phyloP scores from a whole-genome alignment of 2,888 invertebrate species.

The Dione vanillae region DNA sequence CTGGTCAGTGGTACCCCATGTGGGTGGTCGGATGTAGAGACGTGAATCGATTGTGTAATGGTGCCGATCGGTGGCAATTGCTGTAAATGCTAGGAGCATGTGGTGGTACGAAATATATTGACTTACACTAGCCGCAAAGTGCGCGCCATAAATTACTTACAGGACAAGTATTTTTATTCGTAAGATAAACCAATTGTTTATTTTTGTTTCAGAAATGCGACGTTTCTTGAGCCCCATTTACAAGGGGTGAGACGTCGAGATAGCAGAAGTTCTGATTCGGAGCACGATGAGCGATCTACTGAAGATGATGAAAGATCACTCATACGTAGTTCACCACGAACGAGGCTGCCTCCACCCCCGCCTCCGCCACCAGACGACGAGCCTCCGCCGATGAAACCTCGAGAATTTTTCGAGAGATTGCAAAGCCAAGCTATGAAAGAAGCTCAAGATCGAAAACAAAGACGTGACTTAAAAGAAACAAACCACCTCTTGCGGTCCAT shows the following conservation, averaged over 20 bases:
- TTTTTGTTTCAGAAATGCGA: conserved; percentile 87
- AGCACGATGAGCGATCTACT: conserved; percentile 79
- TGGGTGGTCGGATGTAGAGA: conserved; percentile 58
- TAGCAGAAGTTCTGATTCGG: conserved; percentile 79
- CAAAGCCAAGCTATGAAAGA: conserved; percentile 81
- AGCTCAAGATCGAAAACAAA: conserved; percentile 68
- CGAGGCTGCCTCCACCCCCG: conserved; percentile 75
- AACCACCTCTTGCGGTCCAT: conserved; percentile 69
- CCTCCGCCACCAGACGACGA: conserved; percentile 78
- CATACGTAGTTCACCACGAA: conserved; percentile 74
- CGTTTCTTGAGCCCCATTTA: conserved; percentile 89
- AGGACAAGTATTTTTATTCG: conserved; percentile 2
- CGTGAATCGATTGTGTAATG: conserved; percentile 63
- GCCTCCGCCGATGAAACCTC: conserved; percentile 81
- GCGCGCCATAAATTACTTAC: conserved; percentile 19
- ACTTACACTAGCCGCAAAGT: conserved; percentile 28
- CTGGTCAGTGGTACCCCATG: conserved; percentile 68
- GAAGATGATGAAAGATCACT: conserved; percentile 78
- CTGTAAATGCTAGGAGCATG: conserved; percentile 37
- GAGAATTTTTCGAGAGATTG: conserved; percentile 82
- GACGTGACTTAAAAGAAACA: conserved; percentile 67
- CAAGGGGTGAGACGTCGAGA: conserved; percentile 84
- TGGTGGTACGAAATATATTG: conserved; percentile 38
- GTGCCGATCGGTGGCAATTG: conserved; percentile 45
- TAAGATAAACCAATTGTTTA: conserved; percentile 3